Evolutionary conservation across 2,888 invertebrate genomes (phyloP).

Genomic region (Achlya flavicornis): DNA sequence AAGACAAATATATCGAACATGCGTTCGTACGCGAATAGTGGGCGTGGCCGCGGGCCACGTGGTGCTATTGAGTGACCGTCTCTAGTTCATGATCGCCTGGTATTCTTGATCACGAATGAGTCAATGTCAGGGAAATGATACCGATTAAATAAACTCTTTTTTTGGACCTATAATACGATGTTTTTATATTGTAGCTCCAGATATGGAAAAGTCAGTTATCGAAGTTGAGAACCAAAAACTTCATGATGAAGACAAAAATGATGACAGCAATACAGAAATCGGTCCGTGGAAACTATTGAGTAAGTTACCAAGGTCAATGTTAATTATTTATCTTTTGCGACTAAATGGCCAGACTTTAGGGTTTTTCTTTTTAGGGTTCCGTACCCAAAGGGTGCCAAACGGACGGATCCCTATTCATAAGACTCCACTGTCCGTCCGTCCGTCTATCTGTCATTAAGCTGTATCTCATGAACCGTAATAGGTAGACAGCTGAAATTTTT

Average conservation of each 20-base stretch:
- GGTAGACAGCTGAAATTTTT: too few species aligned
- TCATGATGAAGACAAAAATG: conserved; percentile 20
- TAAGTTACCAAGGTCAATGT: conserved; percentile 31
- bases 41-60: not conserved
- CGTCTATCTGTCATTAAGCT: too few species aligned
- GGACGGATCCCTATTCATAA: too few species aligned
- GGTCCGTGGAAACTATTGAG: conserved; percentile 42
- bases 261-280: conserved; percentile 20
- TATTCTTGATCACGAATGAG: conserved; percentile 4
- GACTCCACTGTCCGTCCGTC: too few species aligned
- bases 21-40: not conserved
- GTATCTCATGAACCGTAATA: too few species aligned
- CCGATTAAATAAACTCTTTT: not conserved
- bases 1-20: not conserved
- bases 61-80: not conserved
- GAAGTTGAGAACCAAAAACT: conserved; percentile 35
- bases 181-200: conserved; percentile 24
- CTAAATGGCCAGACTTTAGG: not conserved
- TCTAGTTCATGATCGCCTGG: conserved; percentile 5
- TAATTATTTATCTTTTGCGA: not conserved
- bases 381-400: too few species aligned
- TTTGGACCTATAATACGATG: not conserved
- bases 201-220: conserved; percentile 20
- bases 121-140: not conserved
- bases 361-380: too few species aligned